These are phyloP conservation scores for Epinotia nisella DNA, from an alignment of 2,888 invertebrate species.

Conservation along the genomic window DNA sequence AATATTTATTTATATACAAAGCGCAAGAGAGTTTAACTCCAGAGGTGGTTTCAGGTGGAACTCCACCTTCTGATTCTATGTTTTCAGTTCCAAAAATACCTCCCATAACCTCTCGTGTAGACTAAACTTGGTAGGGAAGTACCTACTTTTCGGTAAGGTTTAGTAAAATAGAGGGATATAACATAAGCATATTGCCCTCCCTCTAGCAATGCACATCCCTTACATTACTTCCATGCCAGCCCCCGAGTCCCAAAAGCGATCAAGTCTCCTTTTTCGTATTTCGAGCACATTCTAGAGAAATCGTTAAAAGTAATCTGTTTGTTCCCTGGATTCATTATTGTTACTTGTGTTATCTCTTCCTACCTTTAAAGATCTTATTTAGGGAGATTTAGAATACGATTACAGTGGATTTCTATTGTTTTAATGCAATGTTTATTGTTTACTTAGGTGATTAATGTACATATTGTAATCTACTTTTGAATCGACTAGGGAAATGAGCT, in stretches of 20 bases:
- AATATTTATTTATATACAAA: too few relatives aligned
- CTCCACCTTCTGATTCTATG: too few relatives aligned
- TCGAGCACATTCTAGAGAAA: constrained; percentile 13
- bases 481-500: too few relatives aligned
- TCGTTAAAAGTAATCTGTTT: constrained; percentile 37
- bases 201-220: constrained; percentile 23
- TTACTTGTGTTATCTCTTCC: constrained; percentile 11
- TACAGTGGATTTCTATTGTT: background rate
- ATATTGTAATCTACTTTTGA: too few relatives aligned
- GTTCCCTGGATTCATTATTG: constrained; percentile 32
- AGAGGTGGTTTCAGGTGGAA: too few relatives aligned
- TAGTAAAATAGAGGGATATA: background rate
- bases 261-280: constrained; percentile 30
- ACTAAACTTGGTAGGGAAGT: too few relatives aligned
- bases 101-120: too few relatives aligned
- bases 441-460: background rate
- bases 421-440: background rate
- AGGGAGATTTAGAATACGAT: background rate
- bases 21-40: too few relatives aligned
- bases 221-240: constrained; percentile 29
- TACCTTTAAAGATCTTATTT: constrained; percentile 17
- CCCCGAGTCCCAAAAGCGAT: constrained; percentile 39
- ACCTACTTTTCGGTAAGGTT: too few relatives aligned
- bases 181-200: constrained; percentile 1
- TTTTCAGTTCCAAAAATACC: too few relatives aligned